Conservation (phyloP, 2,888 invertebrate species). For the Tetragonisca angustula region DNA sequence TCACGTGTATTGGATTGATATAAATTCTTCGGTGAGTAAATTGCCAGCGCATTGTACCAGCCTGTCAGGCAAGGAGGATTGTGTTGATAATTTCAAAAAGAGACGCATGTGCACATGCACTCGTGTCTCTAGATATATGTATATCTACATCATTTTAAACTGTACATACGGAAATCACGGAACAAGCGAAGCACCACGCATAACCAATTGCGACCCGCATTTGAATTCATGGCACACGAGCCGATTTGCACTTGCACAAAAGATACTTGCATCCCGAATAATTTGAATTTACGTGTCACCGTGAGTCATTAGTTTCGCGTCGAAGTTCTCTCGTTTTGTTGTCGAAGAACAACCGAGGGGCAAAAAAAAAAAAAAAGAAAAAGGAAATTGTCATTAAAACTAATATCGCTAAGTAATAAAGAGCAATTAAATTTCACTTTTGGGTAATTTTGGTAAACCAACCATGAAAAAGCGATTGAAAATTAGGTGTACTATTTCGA, state of each 20-base stretch:
- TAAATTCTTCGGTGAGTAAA: neutral
- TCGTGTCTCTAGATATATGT: neutral
- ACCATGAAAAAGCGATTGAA: too few species aligned
- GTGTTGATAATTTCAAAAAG: conserved; percentile 19
- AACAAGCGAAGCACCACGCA: conserved; percentile 50
- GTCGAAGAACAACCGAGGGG: neutral
- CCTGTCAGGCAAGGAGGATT: neutral
- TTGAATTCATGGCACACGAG: conserved; percentile 49
- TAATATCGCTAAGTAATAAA: neutral
- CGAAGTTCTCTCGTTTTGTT: neutral
- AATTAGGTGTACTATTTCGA: too few species aligned
- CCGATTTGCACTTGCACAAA: conserved; percentile 63
- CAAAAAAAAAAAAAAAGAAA: too few species aligned
- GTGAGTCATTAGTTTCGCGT: conserved; percentile 12
- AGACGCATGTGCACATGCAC: neutral
- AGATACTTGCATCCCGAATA: conserved; percentile 51
- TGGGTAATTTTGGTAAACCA: too few species aligned
- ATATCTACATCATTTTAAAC: conserved; percentile 40
- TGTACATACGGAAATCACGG: conserved; percentile 57
- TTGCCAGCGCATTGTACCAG: neutral
- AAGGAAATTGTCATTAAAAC: neutral
- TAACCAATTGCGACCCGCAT: conserved; percentile 61
- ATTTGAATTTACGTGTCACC: conserved; percentile 40
- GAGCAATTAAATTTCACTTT: too few species aligned
- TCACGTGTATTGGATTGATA: neutral